Base-by-base conservation (phyloP, 2,888 invertebrate genomes). In the Tiliacea aurago region DNA sequence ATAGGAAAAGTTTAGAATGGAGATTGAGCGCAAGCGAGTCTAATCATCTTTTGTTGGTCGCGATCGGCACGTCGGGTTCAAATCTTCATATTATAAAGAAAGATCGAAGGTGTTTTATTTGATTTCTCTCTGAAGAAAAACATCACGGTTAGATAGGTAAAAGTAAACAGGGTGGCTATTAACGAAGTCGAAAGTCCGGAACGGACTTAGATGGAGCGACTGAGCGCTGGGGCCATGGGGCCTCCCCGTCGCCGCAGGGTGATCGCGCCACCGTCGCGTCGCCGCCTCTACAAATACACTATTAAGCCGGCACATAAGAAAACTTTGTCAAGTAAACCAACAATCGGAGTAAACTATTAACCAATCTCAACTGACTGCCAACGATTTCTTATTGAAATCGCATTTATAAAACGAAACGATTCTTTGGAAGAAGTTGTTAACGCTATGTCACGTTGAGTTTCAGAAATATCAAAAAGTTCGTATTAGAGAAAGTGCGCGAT, bases 401-500 rank as follows among this genome's bases (percentile, higher is more conserved):
- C 76, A 72, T 83, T 84, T 84, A 68, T 76, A 78, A 82, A 78
- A 63, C 47, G 65, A 61, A 70, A 73, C 55, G 55, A 61, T 67
- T 71, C 65, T 68, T 84, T 67, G 56, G 59, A 64, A 70, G 69
- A 55, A 75, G 69, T 56, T 70, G 53, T 74, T 63, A 70, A 63
- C 11, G 67, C 62, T 53, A 64, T 65, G 45, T 79, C 73, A 71
- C 67, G 74, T 70, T 45, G 47, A 71, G 76, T 77, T 79, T 78
- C 71, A 80, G 82, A 87, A 82, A 77, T 68, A 86, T 87, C 78
- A 86, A 85, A 88, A 87, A 78, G 78, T 80, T 82, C 76, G 71
- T 83, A 84, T 78, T 76, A 84, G 93, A 91, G 93, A 93, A 93
- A 93, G 93, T 93, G 83, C 85, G 88, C 86, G 89, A 87, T 89